Evolutionary conservation across 92 coral and sea anemone genomes (phyloP).

Genomic region (Bergia sp.): DNA sequence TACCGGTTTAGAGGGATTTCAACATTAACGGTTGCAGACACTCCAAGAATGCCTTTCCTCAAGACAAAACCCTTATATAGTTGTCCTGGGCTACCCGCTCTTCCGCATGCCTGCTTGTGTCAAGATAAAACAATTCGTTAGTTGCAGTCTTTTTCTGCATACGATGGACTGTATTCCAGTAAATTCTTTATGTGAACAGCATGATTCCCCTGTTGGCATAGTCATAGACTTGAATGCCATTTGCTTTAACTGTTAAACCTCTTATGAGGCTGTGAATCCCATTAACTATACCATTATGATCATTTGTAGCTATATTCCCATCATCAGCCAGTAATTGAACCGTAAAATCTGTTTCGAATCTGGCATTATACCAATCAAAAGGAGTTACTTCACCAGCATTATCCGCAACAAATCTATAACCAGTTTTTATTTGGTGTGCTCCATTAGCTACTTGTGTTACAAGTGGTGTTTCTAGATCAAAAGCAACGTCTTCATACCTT

Average conservation of each 20-base stretch:
- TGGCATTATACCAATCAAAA: too few relatives aligned
- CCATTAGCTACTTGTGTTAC: too few relatives aligned
- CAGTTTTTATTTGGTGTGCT: too few relatives aligned
- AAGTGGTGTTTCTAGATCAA: too few relatives aligned
- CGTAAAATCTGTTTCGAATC: not conserved
- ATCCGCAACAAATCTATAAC: too few relatives aligned
- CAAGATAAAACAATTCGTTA: not conserved
- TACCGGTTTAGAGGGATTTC: constrained; percentile 15
- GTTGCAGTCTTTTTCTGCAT: not conserved
- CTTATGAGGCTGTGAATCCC: not conserved
- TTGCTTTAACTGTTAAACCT: not conserved
- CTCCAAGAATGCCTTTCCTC: not conserved
- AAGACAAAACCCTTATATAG: not conserved
- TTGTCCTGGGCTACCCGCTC: not conserved
- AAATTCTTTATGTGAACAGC: constrained; percentile 5
- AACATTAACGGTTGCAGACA: not conserved
- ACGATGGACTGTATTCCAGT: not conserved
- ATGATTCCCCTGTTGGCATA: not conserved
- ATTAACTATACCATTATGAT: not conserved
- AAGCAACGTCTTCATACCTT: too few relatives aligned
- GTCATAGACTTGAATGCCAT: not conserved
- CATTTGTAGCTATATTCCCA: not conserved
- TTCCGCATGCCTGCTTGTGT: not conserved
- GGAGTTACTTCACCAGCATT: too few relatives aligned
- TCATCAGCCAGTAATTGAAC: too few relatives aligned